These are phyloP conservation scores for Tetramorium bicarinatum DNA, from an alignment of 2,888 invertebrate genomes.

Conservation along the genomic window DNA sequence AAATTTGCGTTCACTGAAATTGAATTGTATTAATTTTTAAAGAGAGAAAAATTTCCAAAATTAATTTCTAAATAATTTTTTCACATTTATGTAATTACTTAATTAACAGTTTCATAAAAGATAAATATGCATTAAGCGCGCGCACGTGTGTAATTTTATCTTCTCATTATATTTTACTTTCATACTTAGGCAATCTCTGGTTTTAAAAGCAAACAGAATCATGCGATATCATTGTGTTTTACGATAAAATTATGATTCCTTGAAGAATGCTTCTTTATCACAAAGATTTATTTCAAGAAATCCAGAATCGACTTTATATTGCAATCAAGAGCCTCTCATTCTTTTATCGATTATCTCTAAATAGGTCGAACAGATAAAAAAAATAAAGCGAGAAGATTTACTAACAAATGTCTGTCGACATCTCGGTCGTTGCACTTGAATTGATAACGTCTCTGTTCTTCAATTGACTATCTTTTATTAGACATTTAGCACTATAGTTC, in stretches of 20 bases:
- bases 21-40: background rate
- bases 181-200: background rate
- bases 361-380: constrained; percentile 39
- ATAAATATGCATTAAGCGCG: background rate
- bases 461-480: background rate
- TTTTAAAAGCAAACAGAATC: background rate
- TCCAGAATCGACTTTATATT: constrained; percentile 57
- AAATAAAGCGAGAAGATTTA: constrained; percentile 3
- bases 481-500: background rate
- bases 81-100: background rate
- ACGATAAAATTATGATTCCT: background rate
- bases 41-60: background rate
- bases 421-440: constrained; percentile 6
- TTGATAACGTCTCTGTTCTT: background rate
- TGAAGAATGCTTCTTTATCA: background rate
- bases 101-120: background rate
- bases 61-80: background rate
- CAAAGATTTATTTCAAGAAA: constrained; percentile 24
- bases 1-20: background rate
- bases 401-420: background rate
- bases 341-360: constrained; percentile 51
- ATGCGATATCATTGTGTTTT: background rate
- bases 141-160: background rate
- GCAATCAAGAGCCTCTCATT: constrained; percentile 58
- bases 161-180: background rate